phyloP scores from a whole-genome alignment of 2,888 invertebrate species.

The Thumatha senex region DNA sequence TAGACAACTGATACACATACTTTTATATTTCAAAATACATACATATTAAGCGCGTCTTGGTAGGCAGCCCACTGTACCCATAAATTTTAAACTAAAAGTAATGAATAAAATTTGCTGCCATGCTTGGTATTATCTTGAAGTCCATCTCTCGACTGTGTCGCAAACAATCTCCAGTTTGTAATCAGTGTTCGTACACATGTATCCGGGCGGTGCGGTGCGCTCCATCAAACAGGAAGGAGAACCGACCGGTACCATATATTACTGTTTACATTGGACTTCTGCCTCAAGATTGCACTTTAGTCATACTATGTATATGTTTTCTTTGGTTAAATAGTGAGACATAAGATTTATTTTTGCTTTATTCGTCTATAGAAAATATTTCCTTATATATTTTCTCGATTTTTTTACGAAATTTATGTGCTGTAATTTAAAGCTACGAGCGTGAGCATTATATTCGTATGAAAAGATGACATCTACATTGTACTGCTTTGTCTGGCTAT shows the following conservation, averaged over 20 bases:
- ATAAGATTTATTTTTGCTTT: too few relatives aligned
- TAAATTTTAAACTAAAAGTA: too few relatives aligned
- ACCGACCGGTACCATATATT: slow-evolving; percentile 28
- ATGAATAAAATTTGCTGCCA: too few relatives aligned
- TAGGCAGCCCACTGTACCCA: neutral
- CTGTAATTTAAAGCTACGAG: neutral
- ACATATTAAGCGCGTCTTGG: too few relatives aligned
- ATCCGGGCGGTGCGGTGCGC: slow-evolving; percentile 13
- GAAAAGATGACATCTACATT: too few relatives aligned
- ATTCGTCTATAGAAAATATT: too few relatives aligned
- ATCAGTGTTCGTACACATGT: slow-evolving; percentile 19
- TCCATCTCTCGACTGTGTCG: slow-evolving; percentile 4
- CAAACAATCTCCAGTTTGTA: slow-evolving; percentile 9
- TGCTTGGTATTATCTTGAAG: slow-evolving; percentile 2
- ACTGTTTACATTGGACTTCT: slow-evolving; percentile 33
- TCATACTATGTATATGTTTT: slow-evolving; percentile 9
- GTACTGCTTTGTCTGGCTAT: too few relatives aligned
- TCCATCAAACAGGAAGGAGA: slow-evolving; percentile 10
- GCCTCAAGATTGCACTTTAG: slow-evolving; percentile 28
- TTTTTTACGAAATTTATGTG: too few relatives aligned
- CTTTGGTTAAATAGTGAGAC: slow-evolving; percentile 10
- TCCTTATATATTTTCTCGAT: too few relatives aligned
- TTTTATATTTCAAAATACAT: too few relatives aligned
- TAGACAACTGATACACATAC: too few relatives aligned
- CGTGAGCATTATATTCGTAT: neutral